phyloP scores from a whole-genome alignment of 1,140 invertebrate genomes.

The Stenopsyche tienmushanensis region DNA sequence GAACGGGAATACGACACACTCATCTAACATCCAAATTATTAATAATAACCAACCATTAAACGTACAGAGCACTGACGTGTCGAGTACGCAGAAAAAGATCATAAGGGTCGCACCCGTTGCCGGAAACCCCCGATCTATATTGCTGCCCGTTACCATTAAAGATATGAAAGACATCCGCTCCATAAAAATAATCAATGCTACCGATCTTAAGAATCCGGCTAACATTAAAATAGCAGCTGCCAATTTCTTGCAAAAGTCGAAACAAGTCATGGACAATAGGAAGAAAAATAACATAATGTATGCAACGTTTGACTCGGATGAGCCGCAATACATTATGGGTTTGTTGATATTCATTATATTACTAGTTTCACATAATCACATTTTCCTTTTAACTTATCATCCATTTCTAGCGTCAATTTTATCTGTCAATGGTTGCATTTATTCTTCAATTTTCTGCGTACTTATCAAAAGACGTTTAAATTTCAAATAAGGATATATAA shows the following conservation, averaged over 20 bases:
- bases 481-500: too few species aligned
- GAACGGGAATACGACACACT: conserved; percentile 15
- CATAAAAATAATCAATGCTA: conserved; percentile 71
- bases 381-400: neutral
- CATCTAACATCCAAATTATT: conserved; percentile 50
- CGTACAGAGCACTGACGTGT: conserved; percentile 49
- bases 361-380: neutral
- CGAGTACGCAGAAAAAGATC: conserved; percentile 54
- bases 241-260: conserved; percentile 52
- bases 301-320: conserved; percentile 33
- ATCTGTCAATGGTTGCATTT: neutral
- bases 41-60: conserved; percentile 50
- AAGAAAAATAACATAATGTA: conserved; percentile 35
- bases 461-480: too few species aligned
- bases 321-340: conserved; percentile 35
- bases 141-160: conserved; percentile 67
- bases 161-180: conserved; percentile 67
- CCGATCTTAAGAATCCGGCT: conserved; percentile 56
- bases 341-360: conserved; percentile 22
- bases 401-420: neutral
- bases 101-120: conserved; percentile 57
- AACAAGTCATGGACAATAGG: conserved; percentile 40
- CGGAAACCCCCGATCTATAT: conserved; percentile 64
- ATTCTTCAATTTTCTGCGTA: neutral
- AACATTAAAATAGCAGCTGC: conserved; percentile 57